phyloP scores from a whole-genome alignment of 2,797 vertebrate genomes.

The Myotis planiceps region DNA sequence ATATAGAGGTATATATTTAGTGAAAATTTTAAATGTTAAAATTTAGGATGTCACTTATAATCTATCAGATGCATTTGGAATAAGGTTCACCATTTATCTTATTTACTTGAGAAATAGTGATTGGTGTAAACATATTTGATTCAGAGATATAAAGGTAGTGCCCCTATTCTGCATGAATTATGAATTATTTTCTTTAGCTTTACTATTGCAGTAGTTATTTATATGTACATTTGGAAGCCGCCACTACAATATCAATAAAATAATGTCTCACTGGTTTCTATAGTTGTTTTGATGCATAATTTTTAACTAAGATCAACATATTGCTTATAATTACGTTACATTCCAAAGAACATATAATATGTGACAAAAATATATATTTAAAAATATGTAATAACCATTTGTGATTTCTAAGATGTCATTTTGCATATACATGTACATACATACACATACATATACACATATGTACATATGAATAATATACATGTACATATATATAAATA shows the following conservation, averaged over 20 bases:
- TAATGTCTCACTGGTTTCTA: background rate
- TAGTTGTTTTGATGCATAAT: background rate
- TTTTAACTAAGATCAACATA: background rate
- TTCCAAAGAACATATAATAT: background rate
- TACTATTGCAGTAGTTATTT: background rate
- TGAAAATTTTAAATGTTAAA: background rate
- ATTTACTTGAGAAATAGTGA: background rate
- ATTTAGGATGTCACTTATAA: background rate
- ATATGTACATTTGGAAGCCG: background rate
- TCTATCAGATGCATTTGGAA: background rate
- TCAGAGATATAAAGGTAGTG: background rate
- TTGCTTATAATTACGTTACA: background rate
- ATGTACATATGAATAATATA: no score
- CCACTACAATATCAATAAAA: background rate
- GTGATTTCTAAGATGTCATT: background rate
- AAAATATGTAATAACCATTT: background rate
- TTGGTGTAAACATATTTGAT: slow-evolving; percentile 24
- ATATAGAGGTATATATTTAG: background rate
- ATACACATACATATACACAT: background rate
- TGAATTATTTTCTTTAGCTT: background rate
- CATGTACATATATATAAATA: no score
- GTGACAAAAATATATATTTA: background rate
- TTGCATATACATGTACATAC: background rate
- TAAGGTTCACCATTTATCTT: background rate
- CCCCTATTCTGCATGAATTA: background rate